Base-by-base conservation (phyloP, 1,140 invertebrate genomes). In the Pseudobourletiella spinata region DNA sequence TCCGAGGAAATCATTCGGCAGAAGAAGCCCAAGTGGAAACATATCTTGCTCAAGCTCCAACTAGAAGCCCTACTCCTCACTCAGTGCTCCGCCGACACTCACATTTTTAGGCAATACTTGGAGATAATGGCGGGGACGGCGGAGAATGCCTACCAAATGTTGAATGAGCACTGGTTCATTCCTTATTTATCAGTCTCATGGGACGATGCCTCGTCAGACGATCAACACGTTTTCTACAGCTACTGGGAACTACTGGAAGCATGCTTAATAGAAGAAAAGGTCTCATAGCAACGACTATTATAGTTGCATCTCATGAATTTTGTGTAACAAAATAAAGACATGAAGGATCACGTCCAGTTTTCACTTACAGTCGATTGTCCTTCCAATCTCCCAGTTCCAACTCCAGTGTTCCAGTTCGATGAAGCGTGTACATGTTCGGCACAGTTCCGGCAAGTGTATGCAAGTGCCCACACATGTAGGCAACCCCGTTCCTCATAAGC, bases 321-420 rank as follows among this genome's bases (percentile, higher is more conserved):
- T n/a, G n/a, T n/a, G n/a, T n/a, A n/a, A n/a, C n/a, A n/a, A n/a
- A n/a, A n/a, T n/a, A n/a, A n/a, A n/a, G n/a, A n/a, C n/a, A n/a
- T n/a, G n/a, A n/a, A n/a, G n/a, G n/a, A n/a, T n/a, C n/a, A n/a
- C n/a, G n/a, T n/a, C n/a, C n/a, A n/a, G n/a, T n/a, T n/a, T n/a
- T n/a, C n/a, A 76, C 79, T 80, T 81, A 89, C 86, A 88, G 82
- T 77, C 92, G 80, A 73, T 87, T 89, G 72, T 92, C 87, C 77
- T 91, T 95, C 91, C 91, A 96, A 78, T 96, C 93, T 25, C 84
- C 89, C 39, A 95, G 77, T 78, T 96, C 93, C 46, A 95, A 76
- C 77, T 95, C 92, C 3, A 68, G 52, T 6, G 60, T 43, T 6
- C 91, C 91, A 64, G 78, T 80, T 63, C 85, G 82, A 72, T 92